These are phyloP conservation scores for Philereme transversata DNA, from an alignment of 2,888 invertebrate species.

Conservation along the genomic window DNA sequence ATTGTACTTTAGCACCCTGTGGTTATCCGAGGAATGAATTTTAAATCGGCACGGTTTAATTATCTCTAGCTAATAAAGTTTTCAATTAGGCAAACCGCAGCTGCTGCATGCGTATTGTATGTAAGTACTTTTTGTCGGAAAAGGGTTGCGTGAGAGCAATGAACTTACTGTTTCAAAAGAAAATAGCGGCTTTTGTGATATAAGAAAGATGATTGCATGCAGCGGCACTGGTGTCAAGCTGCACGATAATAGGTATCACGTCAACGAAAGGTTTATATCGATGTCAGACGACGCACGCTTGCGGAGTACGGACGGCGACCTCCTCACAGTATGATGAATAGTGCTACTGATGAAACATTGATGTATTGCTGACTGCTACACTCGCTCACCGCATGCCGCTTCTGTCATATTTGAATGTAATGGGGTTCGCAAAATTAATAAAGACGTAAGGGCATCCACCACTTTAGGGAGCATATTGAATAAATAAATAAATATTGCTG, in stretches of 20 bases:
- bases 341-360: conserved; percentile 46
- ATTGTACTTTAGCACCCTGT: conserved; percentile 54
- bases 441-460: conserved; percentile 3
- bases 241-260: conserved; percentile 26
- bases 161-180: conserved; percentile 51
- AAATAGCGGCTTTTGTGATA: conserved; percentile 43
- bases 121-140: conserved; percentile 47
- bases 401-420: conserved; percentile 44
- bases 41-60: conserved; percentile 56
- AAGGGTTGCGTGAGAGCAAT: conserved; percentile 46
- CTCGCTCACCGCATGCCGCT: conserved; percentile 35
- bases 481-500: too few relatives aligned
- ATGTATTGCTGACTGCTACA: conserved; percentile 43
- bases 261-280: conserved; percentile 28
- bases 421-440: conserved; percentile 22
- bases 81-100: conserved; percentile 53
- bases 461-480: neutral
- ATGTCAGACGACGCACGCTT: conserved; percentile 13
- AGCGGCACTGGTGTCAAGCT: conserved; percentile 41
- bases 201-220: conserved; percentile 41
- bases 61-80: conserved; percentile 57
- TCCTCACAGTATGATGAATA: conserved; percentile 53
- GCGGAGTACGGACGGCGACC: conserved; percentile 42
- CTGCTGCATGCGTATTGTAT: conserved; percentile 41
- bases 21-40: conserved; percentile 51